Evolutionary conservation across 1,140 invertebrate genomes (phyloP), one percentile per base, ranked within the genome.

Genomic region (Bombus ignitus): DNA sequence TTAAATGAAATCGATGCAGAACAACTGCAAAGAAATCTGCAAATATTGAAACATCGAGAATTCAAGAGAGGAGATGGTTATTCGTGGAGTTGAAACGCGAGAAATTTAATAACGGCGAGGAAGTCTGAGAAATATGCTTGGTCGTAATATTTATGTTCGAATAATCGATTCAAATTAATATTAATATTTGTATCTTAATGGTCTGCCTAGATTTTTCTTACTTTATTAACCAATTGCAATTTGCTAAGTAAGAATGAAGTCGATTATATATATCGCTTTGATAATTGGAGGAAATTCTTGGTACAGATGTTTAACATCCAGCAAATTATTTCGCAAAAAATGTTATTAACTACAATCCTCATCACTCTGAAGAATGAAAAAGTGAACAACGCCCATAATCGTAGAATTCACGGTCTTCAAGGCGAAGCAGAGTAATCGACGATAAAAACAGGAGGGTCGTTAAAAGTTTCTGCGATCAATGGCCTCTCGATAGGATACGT

Each of bases 391-490:
- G 28, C 28, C 39, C 2, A 18, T 72, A 28, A 70, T 53, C 47
- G 47, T 53, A 53, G 47, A 22, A 53, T 42, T 42, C 70, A 42
- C 25, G 1, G 5, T 32, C 44, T n/a, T 32, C 10, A 3, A 25
- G 8, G 25, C 18, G 10, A 70, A 39, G 18, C 70, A 42, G 39
- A 74, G 32, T 13, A 15, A 42, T 53, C 66, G 70, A 65, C 57
- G 62, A 22, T 65, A 32, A 83, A 83, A 22, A 28, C 15, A 13
- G 75, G 1, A 28, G 32, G 3, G 39, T 73, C 62, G 76, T 83
- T 83, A 77, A 83, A 77, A 83, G 42, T 83, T 83, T 53, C 15
- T 18, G 25, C 44, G 59, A 83, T 77, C 81, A 83, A 83, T 83
- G 73, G 66, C 44, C 73, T 28, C 32, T 83, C 44, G 39, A 53